Evolutionary conservation across 2,113 vertebrate species (phyloP).

Genomic region (Bolborhynchus lineola): DNA sequence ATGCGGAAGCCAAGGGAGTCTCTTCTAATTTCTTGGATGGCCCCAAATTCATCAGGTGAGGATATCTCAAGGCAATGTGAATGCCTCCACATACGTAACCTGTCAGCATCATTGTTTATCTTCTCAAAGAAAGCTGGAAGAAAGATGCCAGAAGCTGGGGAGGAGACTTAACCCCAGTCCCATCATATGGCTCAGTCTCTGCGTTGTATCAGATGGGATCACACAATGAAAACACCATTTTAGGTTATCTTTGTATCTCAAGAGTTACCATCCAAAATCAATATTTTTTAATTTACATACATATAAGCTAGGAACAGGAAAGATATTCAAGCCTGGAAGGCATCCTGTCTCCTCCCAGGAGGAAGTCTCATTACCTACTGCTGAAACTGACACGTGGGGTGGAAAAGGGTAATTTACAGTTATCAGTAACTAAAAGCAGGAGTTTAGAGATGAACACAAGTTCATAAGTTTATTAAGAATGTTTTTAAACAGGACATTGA

Average conservation of each 20-base stretch:
- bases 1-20: conserved; percentile 16
- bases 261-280: conserved; percentile 51
- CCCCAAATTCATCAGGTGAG: conserved; percentile 41
- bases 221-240: conserved; percentile 41
- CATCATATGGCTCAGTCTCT: conserved; percentile 3
- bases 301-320: conserved; percentile 62
- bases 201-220: conserved; percentile 45
- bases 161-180: conserved; percentile 11
- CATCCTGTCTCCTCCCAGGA: conserved; percentile 64
- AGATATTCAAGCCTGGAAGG: conserved; percentile 54
- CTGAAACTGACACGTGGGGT: conserved; percentile 6
- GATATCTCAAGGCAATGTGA: conserved; percentile 38
- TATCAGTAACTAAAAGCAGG: not conserved
- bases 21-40: conserved; percentile 39
- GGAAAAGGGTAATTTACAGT: conserved; percentile 23
- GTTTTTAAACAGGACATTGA: not conserved
- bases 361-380: conserved; percentile 29
- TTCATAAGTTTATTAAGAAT: not conserved
- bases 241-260: conserved; percentile 48
- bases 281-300: conserved; percentile 60
- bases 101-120: conserved; percentile 47
- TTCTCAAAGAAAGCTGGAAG: conserved; percentile 17
- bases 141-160: conserved; percentile 60
- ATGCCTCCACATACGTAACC: conserved; percentile 33
- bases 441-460: not conserved